Percentiles rank a stretch among this genome's conserved stretches.
Conservation (phyloP, 2,797 vertebrate genomes). For the Acanthis flammea region DNA sequence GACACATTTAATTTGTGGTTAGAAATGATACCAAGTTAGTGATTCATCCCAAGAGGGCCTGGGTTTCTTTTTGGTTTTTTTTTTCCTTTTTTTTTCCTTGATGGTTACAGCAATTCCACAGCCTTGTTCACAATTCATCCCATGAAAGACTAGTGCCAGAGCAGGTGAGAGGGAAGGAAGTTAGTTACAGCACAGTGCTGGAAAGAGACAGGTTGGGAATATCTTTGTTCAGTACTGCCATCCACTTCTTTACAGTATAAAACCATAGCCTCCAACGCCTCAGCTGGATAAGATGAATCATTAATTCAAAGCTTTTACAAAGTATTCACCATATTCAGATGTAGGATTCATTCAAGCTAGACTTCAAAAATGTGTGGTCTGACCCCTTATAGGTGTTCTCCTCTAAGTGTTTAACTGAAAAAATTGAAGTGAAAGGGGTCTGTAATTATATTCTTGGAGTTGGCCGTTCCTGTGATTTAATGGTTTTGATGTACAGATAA, state of each 20-base stretch:
- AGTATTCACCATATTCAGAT: neutral
- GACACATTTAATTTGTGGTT: neutral
- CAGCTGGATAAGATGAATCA: neutral
- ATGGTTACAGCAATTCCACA: neutral
- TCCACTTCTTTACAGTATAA: neutral
- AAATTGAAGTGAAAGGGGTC: neutral
- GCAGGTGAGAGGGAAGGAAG: neutral
- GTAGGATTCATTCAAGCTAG: neutral
- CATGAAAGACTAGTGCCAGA: neutral
- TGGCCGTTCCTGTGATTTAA: neutral
- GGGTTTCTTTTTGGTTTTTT: no score
- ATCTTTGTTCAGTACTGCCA: neutral
- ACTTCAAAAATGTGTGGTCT: neutral
- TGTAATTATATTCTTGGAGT: neutral
- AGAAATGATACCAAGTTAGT: neutral
- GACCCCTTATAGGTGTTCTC: neutral
- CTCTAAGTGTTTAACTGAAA: neutral
- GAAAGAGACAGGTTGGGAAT: neutral
- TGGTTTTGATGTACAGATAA: neutral
- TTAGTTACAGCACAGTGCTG: neutral
- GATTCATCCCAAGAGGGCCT: neutral
- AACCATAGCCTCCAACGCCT: neutral
- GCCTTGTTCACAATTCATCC: neutral
- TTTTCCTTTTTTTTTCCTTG: neutral
- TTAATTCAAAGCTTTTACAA: neutral